A percentile compares a stretch with the other conserved stretches of the same genome.
phyloP scores from a whole-genome alignment of 2,113 vertebrate species.

The Leiothrix lutea region DNA sequence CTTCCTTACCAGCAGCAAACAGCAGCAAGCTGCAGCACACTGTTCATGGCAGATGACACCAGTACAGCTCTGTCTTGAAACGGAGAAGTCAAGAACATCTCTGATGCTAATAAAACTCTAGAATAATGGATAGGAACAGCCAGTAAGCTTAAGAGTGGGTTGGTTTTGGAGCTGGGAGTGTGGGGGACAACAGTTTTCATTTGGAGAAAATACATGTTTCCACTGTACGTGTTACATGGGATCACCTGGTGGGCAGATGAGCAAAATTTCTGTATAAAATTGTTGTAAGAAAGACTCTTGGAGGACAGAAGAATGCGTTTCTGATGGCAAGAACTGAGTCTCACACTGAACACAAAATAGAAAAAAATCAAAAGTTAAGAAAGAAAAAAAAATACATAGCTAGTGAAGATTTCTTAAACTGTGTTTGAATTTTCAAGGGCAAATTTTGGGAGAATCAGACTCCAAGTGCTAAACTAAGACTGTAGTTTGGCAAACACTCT shows the following conservation, averaged over 20 bases:
- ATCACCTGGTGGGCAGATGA: background rate
- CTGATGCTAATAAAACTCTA: background rate
- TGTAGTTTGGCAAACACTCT: conserved; percentile 49
- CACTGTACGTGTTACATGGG: background rate
- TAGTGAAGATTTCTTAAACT: background rate
- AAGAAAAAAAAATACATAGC: background rate
- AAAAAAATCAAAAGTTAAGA: background rate
- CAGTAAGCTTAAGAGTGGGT: background rate
- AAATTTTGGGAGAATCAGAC: background rate
- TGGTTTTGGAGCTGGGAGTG: background rate
- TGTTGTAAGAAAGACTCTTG: background rate
- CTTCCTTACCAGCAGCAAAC: background rate
- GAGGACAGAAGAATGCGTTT: background rate
- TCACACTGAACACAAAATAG: background rate
- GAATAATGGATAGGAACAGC: background rate
- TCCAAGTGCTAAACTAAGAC: conserved; percentile 10
- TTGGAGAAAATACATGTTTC: background rate
- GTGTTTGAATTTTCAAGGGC: background rate
- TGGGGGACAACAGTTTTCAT: background rate
- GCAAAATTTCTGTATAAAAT: background rate
- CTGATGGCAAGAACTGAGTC: background rate
- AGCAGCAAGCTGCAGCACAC: background rate
- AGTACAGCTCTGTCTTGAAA: background rate
- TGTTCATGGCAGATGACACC: background rate
- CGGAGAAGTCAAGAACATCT: background rate